Percentiles rank a stretch among this genome's conserved stretches.
These are phyloP conservation scores for Tribolium madens DNA, from an alignment of 1,140 invertebrate genomes.

Conservation along the genomic window DNA sequence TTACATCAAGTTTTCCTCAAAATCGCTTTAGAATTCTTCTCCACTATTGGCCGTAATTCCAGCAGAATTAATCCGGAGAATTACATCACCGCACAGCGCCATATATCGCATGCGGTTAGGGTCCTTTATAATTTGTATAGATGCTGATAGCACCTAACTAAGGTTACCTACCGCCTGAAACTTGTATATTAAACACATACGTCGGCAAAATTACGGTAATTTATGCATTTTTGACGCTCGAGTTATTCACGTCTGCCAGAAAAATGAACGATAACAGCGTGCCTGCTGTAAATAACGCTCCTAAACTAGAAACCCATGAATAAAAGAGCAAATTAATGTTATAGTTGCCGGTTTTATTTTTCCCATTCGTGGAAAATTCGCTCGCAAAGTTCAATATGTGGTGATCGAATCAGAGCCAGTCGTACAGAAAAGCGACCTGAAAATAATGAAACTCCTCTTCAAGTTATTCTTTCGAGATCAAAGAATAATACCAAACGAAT, in stretches of 20 bases:
- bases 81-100: constrained; percentile 7
- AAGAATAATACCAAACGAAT: background rate
- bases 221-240: constrained; percentile 39
- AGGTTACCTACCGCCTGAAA: constrained; percentile 19
- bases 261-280: constrained; percentile 40
- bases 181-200: constrained; percentile 29
- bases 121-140: constrained; percentile 32
- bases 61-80: background rate
- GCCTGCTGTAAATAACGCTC: background rate
- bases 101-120: constrained; percentile 5
- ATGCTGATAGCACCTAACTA: constrained; percentile 15
- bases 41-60: background rate
- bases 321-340: constrained; percentile 2
- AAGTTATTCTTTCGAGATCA: constrained; percentile 7
- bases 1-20: background rate
- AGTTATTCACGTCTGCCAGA: constrained; percentile 30
- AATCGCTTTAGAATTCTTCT: background rate
- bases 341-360: background rate
- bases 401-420: constrained; percentile 1
- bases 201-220: constrained; percentile 35
- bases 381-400: background rate
- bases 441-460: constrained; percentile 12
- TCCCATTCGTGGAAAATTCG: background rate
- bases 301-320: background rate
- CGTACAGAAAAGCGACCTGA: background rate